Evolutionary conservation across 2,888 invertebrate species (phyloP).

Genomic region (Drosophila eohydei): DNA sequence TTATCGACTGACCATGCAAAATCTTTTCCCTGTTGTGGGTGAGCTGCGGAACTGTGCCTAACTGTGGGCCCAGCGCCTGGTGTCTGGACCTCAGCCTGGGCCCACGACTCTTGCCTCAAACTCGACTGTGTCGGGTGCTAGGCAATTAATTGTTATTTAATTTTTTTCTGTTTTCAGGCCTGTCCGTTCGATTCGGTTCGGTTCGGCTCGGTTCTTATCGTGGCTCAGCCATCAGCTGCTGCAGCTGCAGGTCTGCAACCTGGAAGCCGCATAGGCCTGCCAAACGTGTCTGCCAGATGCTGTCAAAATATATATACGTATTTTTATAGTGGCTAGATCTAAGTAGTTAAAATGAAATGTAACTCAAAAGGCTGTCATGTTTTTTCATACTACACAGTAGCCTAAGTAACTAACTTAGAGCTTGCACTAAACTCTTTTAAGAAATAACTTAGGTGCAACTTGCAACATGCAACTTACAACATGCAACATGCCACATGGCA

Average conservation of each 20-base stretch:
- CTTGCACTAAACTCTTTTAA: conserved; percentile 5
- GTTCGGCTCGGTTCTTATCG: conserved; percentile 48
- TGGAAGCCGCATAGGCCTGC: conserved; percentile 20
- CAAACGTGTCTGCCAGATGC: conserved; percentile 17
- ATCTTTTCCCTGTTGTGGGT: conserved; percentile 35
- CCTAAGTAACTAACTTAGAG: conserved; percentile 9
- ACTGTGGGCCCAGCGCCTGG: neutral
- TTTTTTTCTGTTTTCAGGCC: conserved; percentile 42
- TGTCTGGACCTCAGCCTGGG: neutral
- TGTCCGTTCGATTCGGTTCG: conserved; percentile 30
- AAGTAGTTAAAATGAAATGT: conserved; percentile 22
- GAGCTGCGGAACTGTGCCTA: neutral
- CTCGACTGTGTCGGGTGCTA: conserved; percentile 33
- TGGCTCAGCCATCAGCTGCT: conserved; percentile 27
- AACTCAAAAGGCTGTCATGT: conserved; percentile 45
- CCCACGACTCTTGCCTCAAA: conserved; percentile 23
- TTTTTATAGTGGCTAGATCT: conserved; percentile 34
- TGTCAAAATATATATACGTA: conserved; percentile 45
- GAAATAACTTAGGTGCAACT: neutral
- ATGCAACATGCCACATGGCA: neutral
- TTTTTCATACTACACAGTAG: conserved; percentile 24
- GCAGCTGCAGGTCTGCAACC: conserved; percentile 53
- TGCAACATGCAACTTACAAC: neutral
- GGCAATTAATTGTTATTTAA: conserved; percentile 74
- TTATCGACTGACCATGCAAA: conserved; percentile 62